Evolutionary conservation across 2,797 vertebrate genomes (phyloP), one percentile per base, ranked within the genome.

Genomic region (Buceros bicornis): DNA sequence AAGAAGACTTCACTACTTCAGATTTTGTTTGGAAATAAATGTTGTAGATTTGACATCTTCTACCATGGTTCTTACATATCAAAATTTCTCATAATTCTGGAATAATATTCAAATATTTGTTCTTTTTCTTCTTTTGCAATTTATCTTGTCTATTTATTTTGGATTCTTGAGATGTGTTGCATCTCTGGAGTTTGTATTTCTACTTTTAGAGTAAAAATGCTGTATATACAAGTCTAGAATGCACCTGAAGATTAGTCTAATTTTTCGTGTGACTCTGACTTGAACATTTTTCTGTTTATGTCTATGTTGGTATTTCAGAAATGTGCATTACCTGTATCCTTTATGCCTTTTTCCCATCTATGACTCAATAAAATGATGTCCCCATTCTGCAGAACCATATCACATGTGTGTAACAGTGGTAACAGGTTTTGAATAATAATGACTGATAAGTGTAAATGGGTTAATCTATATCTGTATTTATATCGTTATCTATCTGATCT

Each of bases 341-440:
- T 95, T 91, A 89, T 96, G 87, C 87, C 82, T 93, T 96, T 95
- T 91, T 22, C 73, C 73, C 15, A 10, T 79, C 82, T 92, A 22
- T 84, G 86, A 89, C 37, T 97, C 73, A 97, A 96, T 96, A 96
- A 97, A 96, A 96, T 85, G 71, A 56, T 70, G 45, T 71, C 45
- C 22, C 54, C 22, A 1, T 92, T 92, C 90, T 92, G 65, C 86
- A 69, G 74, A 90, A 74, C 35, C 26, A 6, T 54, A 74, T 79
- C 20, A 53, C 1, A 1, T 54, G 65, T 82, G 43, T 0, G 3
- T 77, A 64, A 40, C 35, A 47, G 42, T 54, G 22, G 16, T n/a
- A 81, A 42, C 5, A 66, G 22, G 69, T 91, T 95, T 73, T 90
- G 19, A 76, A 58, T 71, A 69, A 43, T 21, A 74, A 65, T 61